phyloP scores from a whole-genome alignment of 2,113 vertebrate species.

The Scatophagus argus region DNA sequence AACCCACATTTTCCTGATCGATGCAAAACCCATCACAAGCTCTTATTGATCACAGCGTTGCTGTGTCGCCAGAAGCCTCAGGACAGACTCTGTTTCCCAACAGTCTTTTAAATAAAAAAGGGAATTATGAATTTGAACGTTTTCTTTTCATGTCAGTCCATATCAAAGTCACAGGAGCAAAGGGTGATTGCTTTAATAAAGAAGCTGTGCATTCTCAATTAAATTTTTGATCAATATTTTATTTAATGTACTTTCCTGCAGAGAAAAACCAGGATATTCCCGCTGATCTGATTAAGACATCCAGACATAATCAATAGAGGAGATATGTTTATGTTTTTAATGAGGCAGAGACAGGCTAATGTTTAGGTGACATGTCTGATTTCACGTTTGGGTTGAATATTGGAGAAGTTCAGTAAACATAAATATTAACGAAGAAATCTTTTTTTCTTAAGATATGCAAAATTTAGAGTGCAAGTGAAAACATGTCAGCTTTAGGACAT shows the following conservation, averaged over 20 bases:
- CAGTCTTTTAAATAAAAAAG: constrained; percentile 69
- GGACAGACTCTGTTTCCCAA: constrained; percentile 70
- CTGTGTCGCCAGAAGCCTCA: constrained; percentile 76
- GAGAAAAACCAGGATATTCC: constrained; percentile 67
- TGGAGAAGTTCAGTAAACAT: constrained; percentile 9
- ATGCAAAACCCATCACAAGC: constrained; percentile 82
- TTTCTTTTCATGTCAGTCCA: constrained; percentile 78
- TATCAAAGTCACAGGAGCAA: constrained; percentile 75
- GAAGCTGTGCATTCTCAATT: constrained; percentile 66
- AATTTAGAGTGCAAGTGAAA: not conserved
- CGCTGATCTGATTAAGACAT: constrained; percentile 79
- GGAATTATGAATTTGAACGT: constrained; percentile 65
- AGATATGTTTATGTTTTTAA: constrained; percentile 82
- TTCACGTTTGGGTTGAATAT: constrained; percentile 30
- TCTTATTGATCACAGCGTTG: constrained; percentile 78
- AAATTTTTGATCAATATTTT: constrained; percentile 80
- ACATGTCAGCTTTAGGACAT: not conserved
- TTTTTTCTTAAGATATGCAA: constrained; percentile 3
- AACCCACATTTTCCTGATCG: constrained; percentile 82
- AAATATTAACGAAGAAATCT: constrained; percentile 4
- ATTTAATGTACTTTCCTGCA: constrained; percentile 77
- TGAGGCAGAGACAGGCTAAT: constrained; percentile 47
- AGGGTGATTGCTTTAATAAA: constrained; percentile 70
- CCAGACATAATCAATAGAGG: constrained; percentile 82
- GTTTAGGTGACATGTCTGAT: constrained; percentile 49